Conservation (phyloP, 23 tunicate species). For the Halocynthia roretzi region DNA sequence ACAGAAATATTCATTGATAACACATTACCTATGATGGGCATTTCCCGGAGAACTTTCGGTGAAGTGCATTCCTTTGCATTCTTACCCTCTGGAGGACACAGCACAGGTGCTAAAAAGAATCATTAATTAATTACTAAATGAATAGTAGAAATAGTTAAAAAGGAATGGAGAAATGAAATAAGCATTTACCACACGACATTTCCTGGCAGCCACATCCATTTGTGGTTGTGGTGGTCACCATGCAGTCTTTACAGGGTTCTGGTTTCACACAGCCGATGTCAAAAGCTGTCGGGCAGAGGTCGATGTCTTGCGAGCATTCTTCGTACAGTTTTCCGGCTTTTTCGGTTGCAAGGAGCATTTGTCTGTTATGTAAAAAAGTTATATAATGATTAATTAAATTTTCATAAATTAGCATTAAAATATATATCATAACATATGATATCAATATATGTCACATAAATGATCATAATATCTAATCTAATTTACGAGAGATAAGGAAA, state of each 20-base stretch:
- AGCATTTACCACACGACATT: constrained; percentile 22
- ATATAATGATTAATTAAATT: no score
- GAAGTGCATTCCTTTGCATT: constrained; percentile 14
- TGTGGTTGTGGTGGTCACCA: constrained; percentile 14
- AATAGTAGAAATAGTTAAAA: neutral
- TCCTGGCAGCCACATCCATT: constrained; percentile 37
- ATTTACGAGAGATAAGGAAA: no score
- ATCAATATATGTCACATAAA: no score
- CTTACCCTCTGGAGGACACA: constrained; percentile 28
- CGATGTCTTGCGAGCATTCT: constrained; percentile 41
- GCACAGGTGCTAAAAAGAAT: constrained; percentile 13
- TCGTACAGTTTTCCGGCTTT: constrained; percentile 26
- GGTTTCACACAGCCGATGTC: constrained; percentile 57
- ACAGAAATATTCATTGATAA: no score
- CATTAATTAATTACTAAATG: neutral
- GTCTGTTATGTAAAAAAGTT: neutral
- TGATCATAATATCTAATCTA: no score
- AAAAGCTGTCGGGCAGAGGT: constrained; percentile 31
- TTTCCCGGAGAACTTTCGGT: neutral
- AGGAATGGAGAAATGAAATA: neutral
- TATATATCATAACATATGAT: no score
- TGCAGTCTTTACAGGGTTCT: constrained; percentile 34
- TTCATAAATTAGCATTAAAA: no score
- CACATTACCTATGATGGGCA: no score
- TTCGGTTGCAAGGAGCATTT: constrained; percentile 24